Base-by-base conservation (phyloP, 2,113 vertebrate genomes). In the Nyctereutes procyonoides region DNA sequence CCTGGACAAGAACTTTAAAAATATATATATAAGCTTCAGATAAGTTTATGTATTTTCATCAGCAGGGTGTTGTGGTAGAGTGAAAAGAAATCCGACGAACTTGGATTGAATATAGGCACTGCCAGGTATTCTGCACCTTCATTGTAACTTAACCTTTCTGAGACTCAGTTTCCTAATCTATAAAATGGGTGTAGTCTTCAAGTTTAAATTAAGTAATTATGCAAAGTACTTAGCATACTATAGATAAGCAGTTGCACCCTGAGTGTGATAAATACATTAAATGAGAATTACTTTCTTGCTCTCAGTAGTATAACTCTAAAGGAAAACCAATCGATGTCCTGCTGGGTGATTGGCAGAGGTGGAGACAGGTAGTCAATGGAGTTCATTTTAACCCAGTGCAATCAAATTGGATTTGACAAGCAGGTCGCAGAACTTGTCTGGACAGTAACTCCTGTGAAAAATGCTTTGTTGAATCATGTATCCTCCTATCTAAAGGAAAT, bases 201-300 rank as follows among this genome's bases (percentile, higher is more conserved):
- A 90, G 17, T 92, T 94, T 94, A 73, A 83, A 65, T 95, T 48
- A 76, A 96, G 56, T 65, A 82, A 43, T 90, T 90, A 28, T 93
- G 51, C 16, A 69, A 67, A 83, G 24, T 56, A 58, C 16, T 83
- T 67, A 77, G 26, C 13, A 51, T 48, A 55, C 10, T 5, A 0
- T 79, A 86, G 79, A 15, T 90, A 77, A 8, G 8, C 32, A 73
- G 1, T 90, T 94, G 85, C n/a, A 94, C 55, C 15, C 24, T 88
- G 79, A 55, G 43, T 86, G 32, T 94, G 53, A 53, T 95, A 88
- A 90, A 32, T 43, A 84, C 62, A 15, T 81, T 82, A 58, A 26
- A 26, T 24, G 62, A 87, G 69, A 87, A 77, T 63, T 85, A 43
- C 13, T 93, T 51, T 84, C 67, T 94, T 90, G 65, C 8, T 90